Percentiles rank a stretch among this genome's conserved stretches.
Evolutionary conservation across 2,113 vertebrate species (phyloP).

Genomic region (Malaclemys terrapin): DNA sequence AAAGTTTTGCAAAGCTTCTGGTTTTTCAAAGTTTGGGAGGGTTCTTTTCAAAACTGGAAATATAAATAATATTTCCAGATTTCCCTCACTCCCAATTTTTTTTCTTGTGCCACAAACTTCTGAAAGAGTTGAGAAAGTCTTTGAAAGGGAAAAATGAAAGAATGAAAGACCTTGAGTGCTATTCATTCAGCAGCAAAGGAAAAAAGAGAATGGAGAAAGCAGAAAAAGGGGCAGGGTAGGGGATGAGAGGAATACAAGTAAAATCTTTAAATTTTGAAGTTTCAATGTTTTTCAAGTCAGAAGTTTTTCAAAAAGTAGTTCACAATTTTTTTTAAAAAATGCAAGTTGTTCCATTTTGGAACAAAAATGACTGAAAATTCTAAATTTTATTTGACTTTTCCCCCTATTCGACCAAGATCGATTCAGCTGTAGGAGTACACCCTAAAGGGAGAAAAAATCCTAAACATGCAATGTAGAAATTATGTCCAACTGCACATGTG

Average conservation of each 20-base stretch:
- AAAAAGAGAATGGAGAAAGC: not conserved
- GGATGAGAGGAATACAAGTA: not conserved
- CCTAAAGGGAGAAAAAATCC: not conserved
- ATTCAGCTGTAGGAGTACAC: not conserved
- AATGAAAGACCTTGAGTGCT: too few species aligned
- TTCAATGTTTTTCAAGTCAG: not conserved
- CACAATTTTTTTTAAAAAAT: too few species aligned
- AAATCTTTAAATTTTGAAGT: not conserved
- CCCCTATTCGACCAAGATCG: not conserved
- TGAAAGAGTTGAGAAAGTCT: not conserved
- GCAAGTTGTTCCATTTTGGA: not conserved
- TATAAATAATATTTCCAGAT: too few species aligned
- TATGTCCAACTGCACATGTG: not conserved
- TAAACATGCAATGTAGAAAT: not conserved
- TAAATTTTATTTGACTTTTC: not conserved
- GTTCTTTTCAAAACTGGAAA: not conserved
- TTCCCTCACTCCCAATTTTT: too few species aligned
- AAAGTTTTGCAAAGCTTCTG: not conserved
- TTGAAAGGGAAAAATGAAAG: not conserved
- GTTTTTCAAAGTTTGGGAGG: not conserved
- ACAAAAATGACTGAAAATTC: not conserved
- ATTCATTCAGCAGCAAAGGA: not conserved
- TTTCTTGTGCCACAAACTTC: not conserved
- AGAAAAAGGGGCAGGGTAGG: not conserved
- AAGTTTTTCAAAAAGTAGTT: not conserved